These are phyloP conservation scores for Cossypha niveicapilla DNA, from an alignment of 2,797 vertebrate species.

Conservation along the genomic window DNA sequence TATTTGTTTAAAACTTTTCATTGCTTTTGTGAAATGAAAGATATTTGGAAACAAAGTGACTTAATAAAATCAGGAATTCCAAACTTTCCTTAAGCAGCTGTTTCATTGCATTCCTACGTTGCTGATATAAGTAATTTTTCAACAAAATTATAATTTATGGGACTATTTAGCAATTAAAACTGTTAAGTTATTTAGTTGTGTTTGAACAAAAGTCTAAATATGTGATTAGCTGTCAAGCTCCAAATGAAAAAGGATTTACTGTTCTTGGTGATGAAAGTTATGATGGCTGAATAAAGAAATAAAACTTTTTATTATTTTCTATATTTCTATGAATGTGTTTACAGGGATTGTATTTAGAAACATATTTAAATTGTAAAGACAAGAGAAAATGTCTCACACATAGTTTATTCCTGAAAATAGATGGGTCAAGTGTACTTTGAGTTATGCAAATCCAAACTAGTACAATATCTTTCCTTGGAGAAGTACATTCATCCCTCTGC, in stretches of 20 bases:
- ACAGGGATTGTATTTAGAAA: not conserved
- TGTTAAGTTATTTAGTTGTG: not conserved
- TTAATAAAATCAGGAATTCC: not conserved
- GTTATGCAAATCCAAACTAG: not conserved
- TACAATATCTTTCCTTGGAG: not conserved
- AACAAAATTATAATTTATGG: not conserved
- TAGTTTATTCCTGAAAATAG: not conserved
- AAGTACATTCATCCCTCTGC: not conserved
- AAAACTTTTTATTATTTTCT: not conserved
- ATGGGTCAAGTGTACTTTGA: not conserved
- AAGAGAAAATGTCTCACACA: not conserved
- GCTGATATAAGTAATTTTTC: not conserved
- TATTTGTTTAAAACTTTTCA: not conserved
- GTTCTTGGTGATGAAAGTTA: not conserved
- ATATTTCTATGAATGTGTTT: not conserved
- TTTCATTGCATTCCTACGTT: not conserved
- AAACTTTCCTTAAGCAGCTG: not conserved
- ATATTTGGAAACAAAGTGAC: not conserved
- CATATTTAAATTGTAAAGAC: not conserved
- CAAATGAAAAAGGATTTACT: not conserved
- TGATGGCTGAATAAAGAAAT: not conserved
- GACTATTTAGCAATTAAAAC: not conserved
- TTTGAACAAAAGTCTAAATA: not conserved
- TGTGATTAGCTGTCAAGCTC: not conserved
- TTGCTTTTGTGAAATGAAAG: not conserved